Conservation (phyloP, 2,888 invertebrate genomes). For the Trichogramma dendrolimi region DNA sequence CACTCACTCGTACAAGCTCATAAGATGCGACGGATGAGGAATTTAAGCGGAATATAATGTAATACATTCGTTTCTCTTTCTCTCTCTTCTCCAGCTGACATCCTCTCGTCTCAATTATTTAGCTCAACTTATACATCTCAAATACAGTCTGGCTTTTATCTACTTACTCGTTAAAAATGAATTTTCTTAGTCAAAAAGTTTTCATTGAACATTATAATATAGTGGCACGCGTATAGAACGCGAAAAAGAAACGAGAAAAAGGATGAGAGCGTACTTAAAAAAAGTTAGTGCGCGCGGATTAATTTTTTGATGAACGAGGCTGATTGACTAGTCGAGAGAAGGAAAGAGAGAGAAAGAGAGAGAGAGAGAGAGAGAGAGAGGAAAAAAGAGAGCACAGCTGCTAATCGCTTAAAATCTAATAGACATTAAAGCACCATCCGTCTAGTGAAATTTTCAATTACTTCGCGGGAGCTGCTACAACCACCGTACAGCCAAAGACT, state of each 20-base stretch:
- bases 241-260: not conserved
- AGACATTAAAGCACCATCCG: slow-evolving; percentile 17
- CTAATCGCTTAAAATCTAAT: slow-evolving; percentile 27
- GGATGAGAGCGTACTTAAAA: slow-evolving; percentile 17
- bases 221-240: no score
- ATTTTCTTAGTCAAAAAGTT: slow-evolving; percentile 22
- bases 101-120: no score
- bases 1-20: no score
- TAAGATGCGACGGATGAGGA: no score
- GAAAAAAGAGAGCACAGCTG: slow-evolving; percentile 10
- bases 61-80: no score
- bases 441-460: slow-evolving; percentile 24
- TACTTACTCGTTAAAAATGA: slow-evolving; percentile 18
- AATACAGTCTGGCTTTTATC: not conserved
- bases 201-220: not conserved
- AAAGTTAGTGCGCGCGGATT: slow-evolving; percentile 19
- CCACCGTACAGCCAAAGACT: no score
- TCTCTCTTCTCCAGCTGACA: no score
- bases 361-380: not conserved
- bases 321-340: slow-evolving; percentile 20
- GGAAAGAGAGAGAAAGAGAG: slow-evolving; percentile 1
- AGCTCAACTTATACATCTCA: no score
- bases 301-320: slow-evolving; percentile 20
- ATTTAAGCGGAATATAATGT: no score
- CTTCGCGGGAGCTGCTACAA: not conserved